Percentiles rank a stretch among this genome's conserved stretches.
phyloP scores from a whole-genome alignment of 2,113 vertebrate species.

The Paralichthys olivaceus region DNA sequence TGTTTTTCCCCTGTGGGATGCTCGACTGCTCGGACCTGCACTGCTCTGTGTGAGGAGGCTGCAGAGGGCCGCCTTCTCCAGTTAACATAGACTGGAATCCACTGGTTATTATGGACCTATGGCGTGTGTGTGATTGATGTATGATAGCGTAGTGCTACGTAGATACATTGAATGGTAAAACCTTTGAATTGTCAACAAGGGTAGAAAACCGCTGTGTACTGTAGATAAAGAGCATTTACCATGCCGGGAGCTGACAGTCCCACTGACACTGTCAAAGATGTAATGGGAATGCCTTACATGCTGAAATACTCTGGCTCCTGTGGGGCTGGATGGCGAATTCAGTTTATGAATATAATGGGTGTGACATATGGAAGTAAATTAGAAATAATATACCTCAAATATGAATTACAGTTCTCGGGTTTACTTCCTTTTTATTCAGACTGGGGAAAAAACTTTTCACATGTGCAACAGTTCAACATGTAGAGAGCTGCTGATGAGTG shows the following conservation, averaged over 20 bases:
- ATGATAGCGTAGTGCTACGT: no score
- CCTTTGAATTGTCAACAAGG: no score
- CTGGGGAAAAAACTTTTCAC: no score
- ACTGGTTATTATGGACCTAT: not conserved
- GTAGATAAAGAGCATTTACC: no score
- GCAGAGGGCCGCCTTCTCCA: not conserved
- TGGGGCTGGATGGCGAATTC: not conserved
- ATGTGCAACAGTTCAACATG: no score
- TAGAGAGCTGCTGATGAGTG: no score
- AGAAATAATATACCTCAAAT: not conserved
- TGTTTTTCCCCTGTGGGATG: not conserved
- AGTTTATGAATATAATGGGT: not conserved
- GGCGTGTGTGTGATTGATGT: no score
- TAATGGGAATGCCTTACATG: not conserved
- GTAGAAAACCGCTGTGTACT: no score
- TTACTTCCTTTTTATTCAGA: no score
- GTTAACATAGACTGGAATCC: not conserved
- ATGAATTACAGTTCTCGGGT: not conserved
- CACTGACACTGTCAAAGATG: not conserved
- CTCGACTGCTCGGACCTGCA: not conserved
- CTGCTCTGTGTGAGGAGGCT: not conserved
- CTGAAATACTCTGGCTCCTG: not conserved
- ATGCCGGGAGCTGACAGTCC: no score
- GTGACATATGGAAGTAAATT: not conserved
- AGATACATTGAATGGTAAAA: no score